Evolutionary conservation across 1,140 invertebrate genomes (phyloP).

Genomic region (Metaphire vulgaris): DNA sequence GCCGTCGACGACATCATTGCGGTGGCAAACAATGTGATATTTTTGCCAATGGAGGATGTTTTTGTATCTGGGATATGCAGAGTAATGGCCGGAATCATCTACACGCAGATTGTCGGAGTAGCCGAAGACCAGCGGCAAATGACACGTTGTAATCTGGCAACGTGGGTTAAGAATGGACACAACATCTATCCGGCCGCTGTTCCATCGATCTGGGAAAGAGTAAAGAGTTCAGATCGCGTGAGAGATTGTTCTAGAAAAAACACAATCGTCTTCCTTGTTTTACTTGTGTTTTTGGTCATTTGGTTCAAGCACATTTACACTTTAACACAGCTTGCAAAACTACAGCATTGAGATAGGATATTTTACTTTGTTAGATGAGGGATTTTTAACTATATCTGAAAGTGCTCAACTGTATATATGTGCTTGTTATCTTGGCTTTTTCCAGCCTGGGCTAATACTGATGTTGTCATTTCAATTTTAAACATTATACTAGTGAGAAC

Average conservation of each 20-base stretch:
- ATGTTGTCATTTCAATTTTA: too few species aligned
- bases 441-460: too few species aligned
- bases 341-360: too few species aligned
- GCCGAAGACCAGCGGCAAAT: slow-evolving; percentile 10
- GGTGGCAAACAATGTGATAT: slow-evolving; percentile 7
- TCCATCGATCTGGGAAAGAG: slow-evolving; percentile 4
- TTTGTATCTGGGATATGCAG: slow-evolving; percentile 20
- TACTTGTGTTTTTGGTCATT: not conserved
- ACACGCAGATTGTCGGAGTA: slow-evolving; percentile 19
- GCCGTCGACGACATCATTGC: slow-evolving; percentile 15
- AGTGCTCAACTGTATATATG: too few species aligned
- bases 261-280: not conserved
- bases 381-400: too few species aligned
- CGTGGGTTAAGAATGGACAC: slow-evolving; percentile 25
- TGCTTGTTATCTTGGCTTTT: too few species aligned
- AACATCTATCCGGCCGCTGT: slow-evolving; percentile 11
- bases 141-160: slow-evolving; percentile 19
- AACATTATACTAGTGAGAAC: too few species aligned
- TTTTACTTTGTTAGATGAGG: too few species aligned
- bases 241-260: not conserved
- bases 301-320: slow-evolving; percentile 12
- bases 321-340: not conserved
- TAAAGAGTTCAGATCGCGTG: not conserved
- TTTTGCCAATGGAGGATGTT: slow-evolving; percentile 27
- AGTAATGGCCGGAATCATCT: slow-evolving; percentile 16